Conservation (phyloP, 1,140 invertebrate genomes). For the Brachionus asplanchnoidis region DNA sequence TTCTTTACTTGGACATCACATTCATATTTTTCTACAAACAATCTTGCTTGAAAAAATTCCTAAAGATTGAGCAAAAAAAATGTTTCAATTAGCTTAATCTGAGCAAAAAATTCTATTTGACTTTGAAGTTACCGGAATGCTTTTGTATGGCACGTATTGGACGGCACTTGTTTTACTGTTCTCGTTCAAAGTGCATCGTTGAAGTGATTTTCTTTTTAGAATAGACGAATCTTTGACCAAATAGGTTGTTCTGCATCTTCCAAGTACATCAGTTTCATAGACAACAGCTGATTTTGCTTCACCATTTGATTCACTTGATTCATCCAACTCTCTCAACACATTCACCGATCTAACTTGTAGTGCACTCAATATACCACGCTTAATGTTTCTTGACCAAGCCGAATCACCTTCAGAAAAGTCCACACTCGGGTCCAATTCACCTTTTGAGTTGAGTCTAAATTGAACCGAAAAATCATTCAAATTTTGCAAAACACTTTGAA, state of each 20-base stretch:
- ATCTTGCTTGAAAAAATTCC: slow-evolving; percentile 37
- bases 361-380: slow-evolving; percentile 38
- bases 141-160: slow-evolving; percentile 29
- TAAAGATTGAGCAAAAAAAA: not conserved
- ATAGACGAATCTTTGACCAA: not conserved
- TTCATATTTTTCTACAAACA: slow-evolving; percentile 26
- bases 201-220: not conserved
- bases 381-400: slow-evolving; percentile 32
- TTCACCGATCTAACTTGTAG: not conserved
- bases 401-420: slow-evolving; percentile 28
- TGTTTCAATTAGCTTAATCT: not conserved
- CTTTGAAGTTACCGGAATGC: not conserved
- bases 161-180: slow-evolving; percentile 30
- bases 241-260: slow-evolving; percentile 38
- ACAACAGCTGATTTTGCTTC: slow-evolving; percentile 23
- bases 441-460: slow-evolving; percentile 31
- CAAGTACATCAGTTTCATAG: slow-evolving; percentile 38
- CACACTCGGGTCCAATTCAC: slow-evolving; percentile 22
- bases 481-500: not conserved
- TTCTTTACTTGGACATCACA: not conserved
- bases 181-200: slow-evolving; percentile 39
- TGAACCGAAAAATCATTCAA: slow-evolving; percentile 9
- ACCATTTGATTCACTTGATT: not conserved
- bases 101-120: not conserved
- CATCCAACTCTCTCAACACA: not conserved